Conservation (phyloP, 2,888 invertebrate genomes). For the Balanococcus diminutus region DNA sequence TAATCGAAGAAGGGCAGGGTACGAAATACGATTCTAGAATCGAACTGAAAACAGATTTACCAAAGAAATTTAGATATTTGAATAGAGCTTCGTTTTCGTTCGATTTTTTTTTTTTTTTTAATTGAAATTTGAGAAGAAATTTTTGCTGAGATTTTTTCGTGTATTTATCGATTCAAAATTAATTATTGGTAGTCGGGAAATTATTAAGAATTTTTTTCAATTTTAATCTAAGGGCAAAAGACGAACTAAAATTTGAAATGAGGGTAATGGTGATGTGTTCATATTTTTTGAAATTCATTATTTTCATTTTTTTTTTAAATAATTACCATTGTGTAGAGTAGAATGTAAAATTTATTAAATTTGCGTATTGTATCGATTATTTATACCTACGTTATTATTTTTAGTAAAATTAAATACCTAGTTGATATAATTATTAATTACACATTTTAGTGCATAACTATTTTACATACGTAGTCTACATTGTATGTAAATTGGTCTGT, state of each 20-base stretch:
- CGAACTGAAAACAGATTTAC: too few species aligned
- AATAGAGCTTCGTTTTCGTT: too few species aligned
- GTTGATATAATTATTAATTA: background rate
- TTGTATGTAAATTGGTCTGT: background rate
- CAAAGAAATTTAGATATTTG: background rate
- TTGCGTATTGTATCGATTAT: background rate
- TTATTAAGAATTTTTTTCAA: background rate
- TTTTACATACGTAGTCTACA: background rate
- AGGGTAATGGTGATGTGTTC: slow-evolving; percentile 20
- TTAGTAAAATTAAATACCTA: background rate
- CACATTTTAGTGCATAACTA: background rate
- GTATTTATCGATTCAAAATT: too few species aligned
- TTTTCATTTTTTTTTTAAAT: background rate
- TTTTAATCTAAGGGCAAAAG: background rate
- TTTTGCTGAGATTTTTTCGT: too few species aligned
- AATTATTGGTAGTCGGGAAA: too few species aligned
- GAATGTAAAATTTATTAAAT: background rate
- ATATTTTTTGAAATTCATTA: slow-evolving; percentile 16
- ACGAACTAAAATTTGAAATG: background rate
- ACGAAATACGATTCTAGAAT: too few species aligned
- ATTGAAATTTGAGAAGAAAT: too few species aligned
- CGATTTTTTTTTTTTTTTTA: too few species aligned
- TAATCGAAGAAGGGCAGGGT: too few species aligned
- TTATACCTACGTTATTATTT: background rate
- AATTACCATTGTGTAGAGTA: background rate